Evolutionary conservation across 1,140 invertebrate species (phyloP), one percentile per base, ranked within the genome.

Genomic region (Drosophila arawakana): DNA sequence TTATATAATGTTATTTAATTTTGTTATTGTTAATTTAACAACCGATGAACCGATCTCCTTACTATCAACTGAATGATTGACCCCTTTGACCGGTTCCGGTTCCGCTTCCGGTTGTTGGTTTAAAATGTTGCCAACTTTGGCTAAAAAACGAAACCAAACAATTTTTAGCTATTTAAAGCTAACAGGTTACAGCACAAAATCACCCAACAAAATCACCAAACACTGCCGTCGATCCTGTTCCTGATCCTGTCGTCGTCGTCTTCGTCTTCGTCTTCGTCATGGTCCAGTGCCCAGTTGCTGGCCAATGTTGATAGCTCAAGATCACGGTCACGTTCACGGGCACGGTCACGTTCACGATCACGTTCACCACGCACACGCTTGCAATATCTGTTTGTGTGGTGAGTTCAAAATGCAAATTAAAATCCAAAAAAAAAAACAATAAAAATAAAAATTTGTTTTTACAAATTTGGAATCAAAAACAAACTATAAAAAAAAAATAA

Each of bases 1-100:
- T 89, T 78, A 80, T 60, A 88, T 88, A 88, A 89, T 89, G 68
- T 68, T 78, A 86, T 86, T 86, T 80, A 86, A 88, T 86, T 86
- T 80, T 73, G 82, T 86, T 88, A 86, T 80, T 73, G 82, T 86
- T 88, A 86, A 86, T 83, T 80, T 80, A 82, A 86, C 82, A 74
- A 88, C 83, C 4, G 25, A 73, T 88, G 76, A 85, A 85, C 73
- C 67, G 77, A 63, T 75, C 69, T 50, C 37, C 57, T 54, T 47
- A 18, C 66, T 61, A 59, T 63, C 70, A 78, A 57, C 70, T 61
- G 62, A 73, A 78, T 39, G 80, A 81, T 78, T 81, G 78, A 30
- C 25, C 66, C 83, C 80, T 78, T 72, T 76, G 69, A 73, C 62
- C 76, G 73, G 57, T 74, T 74, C 66, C 18, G 73, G 57, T 74